phyloP scores from a whole-genome alignment of 2,888 invertebrate genomes.

The Luperina nickerlii region DNA sequence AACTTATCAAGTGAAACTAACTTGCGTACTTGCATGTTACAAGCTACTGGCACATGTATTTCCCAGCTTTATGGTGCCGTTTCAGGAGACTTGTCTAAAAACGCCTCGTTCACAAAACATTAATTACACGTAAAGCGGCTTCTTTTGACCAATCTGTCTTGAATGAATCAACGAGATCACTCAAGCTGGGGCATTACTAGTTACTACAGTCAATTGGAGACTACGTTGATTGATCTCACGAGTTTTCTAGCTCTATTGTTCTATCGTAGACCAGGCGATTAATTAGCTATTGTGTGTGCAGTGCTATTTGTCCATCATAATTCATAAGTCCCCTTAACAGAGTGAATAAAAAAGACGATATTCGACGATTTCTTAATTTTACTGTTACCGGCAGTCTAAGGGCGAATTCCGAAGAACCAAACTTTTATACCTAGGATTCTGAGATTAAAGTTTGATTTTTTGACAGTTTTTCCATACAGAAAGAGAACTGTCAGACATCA shows the following conservation, averaged over 20 bases:
- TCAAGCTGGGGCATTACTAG: background rate
- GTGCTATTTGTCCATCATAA: background rate
- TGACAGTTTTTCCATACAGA: too few species aligned
- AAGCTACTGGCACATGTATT: too few species aligned
- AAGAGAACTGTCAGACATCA: too few species aligned
- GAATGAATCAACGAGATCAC: constrained; percentile 28
- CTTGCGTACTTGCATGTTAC: background rate
- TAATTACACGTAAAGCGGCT: constrained; percentile 11
- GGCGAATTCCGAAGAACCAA: too few species aligned
- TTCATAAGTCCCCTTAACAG: background rate
- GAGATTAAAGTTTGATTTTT: too few species aligned
- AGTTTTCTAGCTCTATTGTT: constrained; percentile 29
- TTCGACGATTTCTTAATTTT: background rate
- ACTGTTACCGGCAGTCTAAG: background rate
- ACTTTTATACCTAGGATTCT: too few species aligned
- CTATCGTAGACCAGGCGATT: background rate
- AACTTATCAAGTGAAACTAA: background rate
- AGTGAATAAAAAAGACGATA: background rate
- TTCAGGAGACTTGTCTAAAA: background rate
- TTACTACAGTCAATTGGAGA: constrained; percentile 8
- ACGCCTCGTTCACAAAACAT: background rate
- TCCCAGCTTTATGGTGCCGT: background rate
- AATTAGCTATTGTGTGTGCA: background rate
- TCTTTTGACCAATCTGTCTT: constrained; percentile 21
- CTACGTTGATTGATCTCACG: constrained; percentile 24